Conservation (phyloP, 2,888 invertebrate genomes). For the Euclidia mi region DNA sequence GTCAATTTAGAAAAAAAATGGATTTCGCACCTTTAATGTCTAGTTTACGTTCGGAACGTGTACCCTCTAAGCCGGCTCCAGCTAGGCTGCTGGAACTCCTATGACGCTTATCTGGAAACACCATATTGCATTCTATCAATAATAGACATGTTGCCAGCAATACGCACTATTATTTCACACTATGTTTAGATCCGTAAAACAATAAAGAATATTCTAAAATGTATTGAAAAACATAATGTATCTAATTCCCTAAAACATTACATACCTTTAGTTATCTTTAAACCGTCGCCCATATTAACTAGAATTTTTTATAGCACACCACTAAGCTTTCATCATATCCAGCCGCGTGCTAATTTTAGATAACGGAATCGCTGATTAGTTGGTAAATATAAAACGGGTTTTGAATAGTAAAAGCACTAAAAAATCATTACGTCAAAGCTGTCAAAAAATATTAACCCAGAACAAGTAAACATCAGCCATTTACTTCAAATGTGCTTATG, state of each 20-base stretch:
- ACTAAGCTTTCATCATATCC: constrained; percentile 38
- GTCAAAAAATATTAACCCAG: constrained; percentile 77
- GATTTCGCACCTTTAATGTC: constrained; percentile 70
- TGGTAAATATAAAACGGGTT: constrained; percentile 78
- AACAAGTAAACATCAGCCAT: constrained; percentile 75
- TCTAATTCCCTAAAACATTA: background rate
- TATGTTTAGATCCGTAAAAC: too few relatives aligned
- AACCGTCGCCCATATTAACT: constrained; percentile 84
- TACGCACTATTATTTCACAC: background rate
- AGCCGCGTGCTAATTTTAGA: constrained; percentile 73
- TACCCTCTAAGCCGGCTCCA: constrained; percentile 72
- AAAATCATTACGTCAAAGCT: constrained; percentile 87
- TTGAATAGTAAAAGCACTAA: constrained; percentile 79
- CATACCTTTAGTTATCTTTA: constrained; percentile 81
- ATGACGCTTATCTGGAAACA: constrained; percentile 81
- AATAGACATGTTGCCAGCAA: background rate
- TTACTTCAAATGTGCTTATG: constrained; percentile 65
- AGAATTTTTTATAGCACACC: constrained; percentile 83
- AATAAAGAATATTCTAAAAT: too few relatives aligned
- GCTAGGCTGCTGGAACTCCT: constrained; percentile 84
- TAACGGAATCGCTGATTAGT: constrained; percentile 69
- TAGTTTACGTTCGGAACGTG: constrained; percentile 81
- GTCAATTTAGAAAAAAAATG: too few relatives aligned
- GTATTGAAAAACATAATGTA: background rate
- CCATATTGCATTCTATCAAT: background rate